Evolutionary conservation across 2,797 vertebrate species (phyloP), one percentile per base, ranked within the genome.

Genomic region (Triplophysa yarkandensis): DNA sequence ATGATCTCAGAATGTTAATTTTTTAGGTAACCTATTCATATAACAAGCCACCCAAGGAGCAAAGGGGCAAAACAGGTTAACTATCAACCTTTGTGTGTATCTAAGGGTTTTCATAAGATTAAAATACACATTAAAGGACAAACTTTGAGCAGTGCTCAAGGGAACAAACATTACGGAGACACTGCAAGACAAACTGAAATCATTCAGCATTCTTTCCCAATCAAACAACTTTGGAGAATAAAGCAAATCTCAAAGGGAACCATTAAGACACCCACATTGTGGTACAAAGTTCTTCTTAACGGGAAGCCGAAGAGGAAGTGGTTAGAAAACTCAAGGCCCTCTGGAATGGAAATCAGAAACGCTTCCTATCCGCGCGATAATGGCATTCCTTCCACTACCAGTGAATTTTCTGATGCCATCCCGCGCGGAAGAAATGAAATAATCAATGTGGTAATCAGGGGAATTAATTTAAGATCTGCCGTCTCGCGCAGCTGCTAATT

Each of bases 401-500:
- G 48, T 68, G 41, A 54, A 25, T 43, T 77, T 65, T 61, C 39
- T 62, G 23, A 68, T 30, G 60, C 55, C 70, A 58, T 77, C 27
- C 32, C 44, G 57, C 27, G 41, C 66, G 41, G 41, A 44, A 50
- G 32, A 57, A 77, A 63, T 73, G 8, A 77, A 80, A 66, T 70
- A 77, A 81, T 77, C 71, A 74, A 71, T 73, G 50, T 41, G 28
- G 50, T 43, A 75, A 71, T 75, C 77, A 60, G 58, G 64, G 75
- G 77, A 77, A 75, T 80, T 81, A 66, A 68, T 60, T 73, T 73
- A 19, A 80, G 66, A 66, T 77, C 68, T 76, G 63, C 76, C 43
- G 71, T 77, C 77, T 77, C 68, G 76, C 54, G 27, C 52, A 55
- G 57, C 48, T 75, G 67, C 78, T 81, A 81, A 81, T 80, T 80